Base-by-base conservation (phyloP, 2,113 vertebrate species). In the Entelurus aequoreus region DNA sequence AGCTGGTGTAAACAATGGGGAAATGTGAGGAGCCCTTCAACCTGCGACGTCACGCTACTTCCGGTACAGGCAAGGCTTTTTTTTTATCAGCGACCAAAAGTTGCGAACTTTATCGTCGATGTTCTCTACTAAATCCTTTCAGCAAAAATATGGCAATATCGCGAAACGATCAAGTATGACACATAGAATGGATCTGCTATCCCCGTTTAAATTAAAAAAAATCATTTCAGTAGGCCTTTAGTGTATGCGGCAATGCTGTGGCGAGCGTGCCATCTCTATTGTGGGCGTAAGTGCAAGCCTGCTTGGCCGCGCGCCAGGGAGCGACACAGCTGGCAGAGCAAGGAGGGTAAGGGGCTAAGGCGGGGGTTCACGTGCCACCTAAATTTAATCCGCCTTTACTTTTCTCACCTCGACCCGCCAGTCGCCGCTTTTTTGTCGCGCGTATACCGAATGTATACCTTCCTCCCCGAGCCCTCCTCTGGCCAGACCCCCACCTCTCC, bases 261-360 rank as follows among this genome's bases (percentile, higher is more conserved):
- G 64, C 59, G 56, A 48, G 7, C 44, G 48, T 35, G 52, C 48
- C 7, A 7, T 10, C 42, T 5, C 37, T 74, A 77, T 66, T 49
- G 63, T 72, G 68, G 8, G 63, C 68, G 61, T 58, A 65, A 47
- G 62, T 63, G 64, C 51, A 60, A 68, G 73, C 52, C 1, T 36
- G 52, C 56, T 67, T 86, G 86, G 81, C 71, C 48, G 12, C 19
- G 0, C 50, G 78, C 80, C 84, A 83, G 59, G 49, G 46, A 48
- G 19, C 42, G 44, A 60, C 63, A 63, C 73, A 76, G 66, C 68
- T 61, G 70, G 70, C 8, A 47, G 65, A 73, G 61, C 77, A 72
- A 66, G 54, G 15, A 1, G 38, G 15, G 54, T 46, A 11, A 5
- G 10, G 10, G 9, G 5, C 10, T 46, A 11, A 2, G 42, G 42